phyloP scores from a whole-genome alignment of 2,113 vertebrate genomes.

The Solenodon paradoxus region DNA sequence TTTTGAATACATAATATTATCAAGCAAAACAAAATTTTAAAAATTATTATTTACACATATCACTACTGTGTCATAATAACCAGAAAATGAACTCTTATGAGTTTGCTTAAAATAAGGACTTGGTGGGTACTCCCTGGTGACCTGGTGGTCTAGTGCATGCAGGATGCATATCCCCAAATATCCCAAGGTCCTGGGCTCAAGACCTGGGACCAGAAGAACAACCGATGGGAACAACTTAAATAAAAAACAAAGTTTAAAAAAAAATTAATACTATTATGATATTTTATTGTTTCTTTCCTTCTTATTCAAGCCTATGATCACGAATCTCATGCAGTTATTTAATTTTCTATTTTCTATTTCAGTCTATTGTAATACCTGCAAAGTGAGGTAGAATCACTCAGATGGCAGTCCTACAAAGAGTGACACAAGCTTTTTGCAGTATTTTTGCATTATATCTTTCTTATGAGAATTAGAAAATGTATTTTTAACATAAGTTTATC shows the following conservation, averaged over 20 bases:
- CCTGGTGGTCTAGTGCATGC: too few relatives aligned
- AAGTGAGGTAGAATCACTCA: background rate
- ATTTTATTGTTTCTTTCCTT: background rate
- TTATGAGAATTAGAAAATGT: slow-evolving; percentile 71
- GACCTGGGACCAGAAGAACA: too few relatives aligned
- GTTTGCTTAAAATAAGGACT: background rate
- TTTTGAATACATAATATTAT: background rate
- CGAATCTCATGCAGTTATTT: background rate
- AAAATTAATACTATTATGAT: background rate
- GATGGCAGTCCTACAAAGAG: slow-evolving; percentile 40
- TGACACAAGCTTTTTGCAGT: slow-evolving; percentile 44
- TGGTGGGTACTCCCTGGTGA: too few relatives aligned
- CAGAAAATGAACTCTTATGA: background rate
- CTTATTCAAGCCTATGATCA: background rate
- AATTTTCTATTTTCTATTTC: slow-evolving; percentile 43
- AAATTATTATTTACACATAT: background rate
- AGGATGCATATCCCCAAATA: too few relatives aligned
- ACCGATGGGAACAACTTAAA: too few relatives aligned
- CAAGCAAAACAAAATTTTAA: background rate
- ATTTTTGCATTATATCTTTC: slow-evolving; percentile 49
- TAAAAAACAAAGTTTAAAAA: too few relatives aligned
- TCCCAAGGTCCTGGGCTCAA: too few relatives aligned
- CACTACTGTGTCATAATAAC: background rate
- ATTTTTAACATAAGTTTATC: slow-evolving; percentile 61
- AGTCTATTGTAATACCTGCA: slow-evolving; percentile 23